Evolutionary conservation across 37 sponge, comb jelly and placozoan genomes (phyloP).

Genomic region (Spongilla lacustris): DNA sequence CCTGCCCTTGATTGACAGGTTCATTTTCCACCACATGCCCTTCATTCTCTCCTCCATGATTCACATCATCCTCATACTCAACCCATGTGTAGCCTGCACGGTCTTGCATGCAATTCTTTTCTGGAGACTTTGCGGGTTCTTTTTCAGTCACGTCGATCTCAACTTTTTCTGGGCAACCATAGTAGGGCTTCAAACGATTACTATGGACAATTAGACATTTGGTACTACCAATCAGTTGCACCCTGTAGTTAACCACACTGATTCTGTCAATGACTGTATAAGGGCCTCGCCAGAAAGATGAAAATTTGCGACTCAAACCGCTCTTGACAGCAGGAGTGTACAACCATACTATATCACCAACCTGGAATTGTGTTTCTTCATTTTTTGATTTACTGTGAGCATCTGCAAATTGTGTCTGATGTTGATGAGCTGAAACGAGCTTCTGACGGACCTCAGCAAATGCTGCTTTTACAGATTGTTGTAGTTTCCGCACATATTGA

Average conservation of each 20-base stretch:
- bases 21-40: no score
- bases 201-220: slow-evolving; percentile 16
- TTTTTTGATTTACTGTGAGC: not conserved
- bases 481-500: no score
- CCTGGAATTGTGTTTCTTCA: not conserved
- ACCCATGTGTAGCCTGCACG: no score
- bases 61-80: no score
- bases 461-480: no score
- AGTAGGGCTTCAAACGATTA: slow-evolving; percentile 27
- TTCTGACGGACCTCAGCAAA: no score
- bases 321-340: slow-evolving; percentile 37
- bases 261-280: slow-evolving; percentile 26
- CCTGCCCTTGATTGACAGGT: no score
- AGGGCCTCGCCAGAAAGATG: slow-evolving; percentile 42
- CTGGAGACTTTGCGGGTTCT: no score
- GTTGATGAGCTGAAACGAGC: no score
- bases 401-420: not conserved
- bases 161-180: not conserved
- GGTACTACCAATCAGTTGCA: not conserved
- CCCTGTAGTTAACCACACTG: not conserved
- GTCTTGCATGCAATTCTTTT: no score
- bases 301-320: slow-evolving; percentile 29
- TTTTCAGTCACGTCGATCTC: no score
- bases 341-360: slow-evolving; percentile 20
- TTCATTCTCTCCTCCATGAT: no score